Conservation (phyloP, 2,888 invertebrate species). For the Lasioglossum marginatum region DNA sequence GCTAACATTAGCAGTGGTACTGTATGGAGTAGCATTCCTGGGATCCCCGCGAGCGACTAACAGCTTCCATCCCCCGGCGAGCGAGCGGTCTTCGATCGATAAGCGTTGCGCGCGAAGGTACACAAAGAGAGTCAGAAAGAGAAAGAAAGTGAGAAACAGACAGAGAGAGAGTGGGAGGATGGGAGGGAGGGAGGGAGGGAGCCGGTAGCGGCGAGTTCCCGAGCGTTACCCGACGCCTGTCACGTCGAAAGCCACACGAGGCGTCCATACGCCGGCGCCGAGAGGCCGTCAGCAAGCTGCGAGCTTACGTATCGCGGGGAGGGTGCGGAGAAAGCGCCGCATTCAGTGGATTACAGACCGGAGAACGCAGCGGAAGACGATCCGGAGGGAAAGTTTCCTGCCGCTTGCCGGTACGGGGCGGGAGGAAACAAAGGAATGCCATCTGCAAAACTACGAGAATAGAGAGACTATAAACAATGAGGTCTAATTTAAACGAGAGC, state of each 20-base stretch:
- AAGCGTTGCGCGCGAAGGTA: slow-evolving; percentile 27
- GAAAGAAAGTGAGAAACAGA: background rate
- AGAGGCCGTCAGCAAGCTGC: slow-evolving; percentile 39
- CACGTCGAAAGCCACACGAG: slow-evolving; percentile 12
- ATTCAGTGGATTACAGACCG: background rate
- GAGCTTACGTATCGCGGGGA: slow-evolving; percentile 34
- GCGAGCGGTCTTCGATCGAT: slow-evolving; percentile 39
- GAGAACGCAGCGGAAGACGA: background rate
- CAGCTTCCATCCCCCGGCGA: slow-evolving; percentile 8
- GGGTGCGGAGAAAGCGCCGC: slow-evolving; percentile 18
- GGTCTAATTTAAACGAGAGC: background rate
- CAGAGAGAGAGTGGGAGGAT: accelerated
- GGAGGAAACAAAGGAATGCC: background rate
- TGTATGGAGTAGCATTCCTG: background rate
- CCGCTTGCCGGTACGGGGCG: background rate
- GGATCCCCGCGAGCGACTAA: background rate
- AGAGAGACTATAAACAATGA: background rate
- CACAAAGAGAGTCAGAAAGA: background rate
- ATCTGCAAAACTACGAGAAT: background rate
- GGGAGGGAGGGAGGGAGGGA: no score
- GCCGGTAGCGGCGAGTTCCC: slow-evolving; percentile 25
- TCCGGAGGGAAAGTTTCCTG: background rate
- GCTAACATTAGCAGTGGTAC: background rate
- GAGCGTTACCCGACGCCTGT: slow-evolving; percentile 48
- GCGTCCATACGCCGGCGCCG: slow-evolving; percentile 50